Base-by-base conservation (phyloP, 2,888 invertebrate genomes). In the Sipunculus nudus region DNA sequence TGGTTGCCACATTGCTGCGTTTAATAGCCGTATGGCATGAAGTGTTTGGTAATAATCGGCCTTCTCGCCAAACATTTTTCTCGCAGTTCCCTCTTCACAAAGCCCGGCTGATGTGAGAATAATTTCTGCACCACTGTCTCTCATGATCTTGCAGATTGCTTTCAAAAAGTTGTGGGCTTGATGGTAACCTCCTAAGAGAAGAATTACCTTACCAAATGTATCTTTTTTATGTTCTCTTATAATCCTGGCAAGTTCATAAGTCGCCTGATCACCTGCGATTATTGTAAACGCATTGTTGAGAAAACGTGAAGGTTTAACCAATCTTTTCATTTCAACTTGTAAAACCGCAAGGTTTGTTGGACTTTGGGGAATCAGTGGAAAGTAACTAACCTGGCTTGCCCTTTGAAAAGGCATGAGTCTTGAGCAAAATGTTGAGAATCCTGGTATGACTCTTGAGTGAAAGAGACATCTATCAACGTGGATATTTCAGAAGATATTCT, bases 371-470 rank as follows among this genome's bases (percentile, higher is more conserved):
- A 54, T 49, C 26, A 54, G 54, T 3, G 54, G 26, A 23, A 54
- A 31, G 29, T 54, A 54, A 16, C 46, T 47, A 19, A 54, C 49
- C 26, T 45, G 49, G 52, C 39, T 52, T 39, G 35, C 39, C 31
- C 29, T 26, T 21, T 39, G n/a, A 23, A 16, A 26, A 50, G 47
- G 48, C 21, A 48, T 5, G 19, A 50, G 8, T 25, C 54, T 54
- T 13, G 46, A 47, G 29, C 54, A 54, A 29, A 54, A 54, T 3
- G 54, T 47, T 50, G 54, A 54, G 49, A 54, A 54, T 3, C 54
- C 46, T 26, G 54, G 46, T 13, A 54, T 31, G 28, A 8, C 10
- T 48, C 43, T n/a, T n/a, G 13, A 10, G 8, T 21, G 43, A 43
- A 43, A 10, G 16, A 43, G 16, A 43, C 10, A 10, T n/a, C 21